Evolutionary conservation across 2,888 invertebrate species (phyloP), one percentile per base, ranked within the genome.

Genomic region (Crematogaster levior): DNA sequence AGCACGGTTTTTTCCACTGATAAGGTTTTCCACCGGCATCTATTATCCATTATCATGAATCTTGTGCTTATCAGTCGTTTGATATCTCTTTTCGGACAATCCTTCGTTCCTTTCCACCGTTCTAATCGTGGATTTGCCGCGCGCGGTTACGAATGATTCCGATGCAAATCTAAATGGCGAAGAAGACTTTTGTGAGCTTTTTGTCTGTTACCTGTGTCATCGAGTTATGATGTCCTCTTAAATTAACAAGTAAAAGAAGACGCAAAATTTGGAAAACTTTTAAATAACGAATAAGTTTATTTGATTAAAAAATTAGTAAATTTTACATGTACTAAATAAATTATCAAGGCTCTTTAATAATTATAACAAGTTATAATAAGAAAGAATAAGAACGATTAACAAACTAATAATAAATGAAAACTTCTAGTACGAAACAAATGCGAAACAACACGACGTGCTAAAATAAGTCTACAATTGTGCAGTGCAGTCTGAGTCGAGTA

Each of bases 151-250:
- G 77, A 79, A 84, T 66, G 56, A 1, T 40, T 43, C 53, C 61
- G 72, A 81, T 84, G 81, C 81, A 81, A 85, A 85, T 85, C 34
- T 72, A 46, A 84, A 65, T 43, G 72, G 68, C 43, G 51, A 70
- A 82, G 56, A 43, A 70, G 63, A 65, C 40, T n/a, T 77, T 77
- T 53, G 30, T 40, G 21, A 6, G 70, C 68, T 43, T 77, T 77
- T 77, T 56, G 15, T n/a, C n/a, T 12, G 48, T 34, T 15, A 18
- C 37, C 34, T 40, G 27, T n/a, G 6, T 21, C 15, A 6, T 68
- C 15, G 51, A 68, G 40, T 51, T 77, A 53, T 43, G 30, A 40
- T 40, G 30, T 15, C 10, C 12, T 5, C 10, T 21, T 77, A 48
- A 77, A 77, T 40, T 27, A 53, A 27, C 10, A 24, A 21, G 27